Conservation (phyloP, 2,888 invertebrate genomes). For the Neoascia interrupta region DNA sequence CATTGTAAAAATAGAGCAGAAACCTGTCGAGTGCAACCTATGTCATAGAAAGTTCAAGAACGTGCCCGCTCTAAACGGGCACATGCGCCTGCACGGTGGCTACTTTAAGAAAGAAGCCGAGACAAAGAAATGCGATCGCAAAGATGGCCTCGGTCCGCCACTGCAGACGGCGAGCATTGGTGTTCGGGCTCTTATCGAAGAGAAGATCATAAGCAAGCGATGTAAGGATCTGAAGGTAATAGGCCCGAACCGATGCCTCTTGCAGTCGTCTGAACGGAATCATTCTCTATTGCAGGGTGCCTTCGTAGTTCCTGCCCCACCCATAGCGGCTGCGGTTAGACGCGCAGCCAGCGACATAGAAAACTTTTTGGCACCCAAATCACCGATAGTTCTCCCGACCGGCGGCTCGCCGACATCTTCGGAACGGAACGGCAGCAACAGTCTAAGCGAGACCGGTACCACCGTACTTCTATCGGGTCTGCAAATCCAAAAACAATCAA, state of each 20-base stretch:
- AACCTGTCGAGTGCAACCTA: conserved; percentile 96
- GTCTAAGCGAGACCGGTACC: conserved; percentile 72
- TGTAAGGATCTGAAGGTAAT: conserved; percentile 80
- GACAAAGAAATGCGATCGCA: conserved; percentile 91
- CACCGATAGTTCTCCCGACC: conserved; percentile 53
- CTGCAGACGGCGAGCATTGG: conserved; percentile 95
- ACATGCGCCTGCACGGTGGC: conserved; percentile 98
- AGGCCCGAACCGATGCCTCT: too few relatives aligned
- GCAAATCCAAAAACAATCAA: conserved; percentile 75
- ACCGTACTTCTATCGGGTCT: conserved; percentile 74
- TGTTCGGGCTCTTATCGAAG: conserved; percentile 93
- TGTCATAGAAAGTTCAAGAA: conserved; percentile 98
- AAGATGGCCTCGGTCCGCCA: conserved; percentile 90
- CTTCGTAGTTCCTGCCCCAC: conserved; percentile 80
- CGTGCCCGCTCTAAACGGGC: conserved; percentile 97
- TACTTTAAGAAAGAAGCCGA: conserved; percentile 97
- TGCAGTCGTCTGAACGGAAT: background rate
- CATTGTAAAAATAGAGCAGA: conserved; percentile 83
- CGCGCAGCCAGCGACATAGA: conserved; percentile 78
- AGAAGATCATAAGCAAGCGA: conserved; percentile 94
- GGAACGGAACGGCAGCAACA: conserved; percentile 70
- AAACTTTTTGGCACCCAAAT: conserved; percentile 78
- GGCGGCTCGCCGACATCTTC: conserved; percentile 50
- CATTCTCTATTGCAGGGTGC: conserved; percentile 74
- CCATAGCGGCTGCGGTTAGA: conserved; percentile 76